Conservation (phyloP, 2,888 invertebrate genomes). For the Ganaspis brasiliensis region DNA sequence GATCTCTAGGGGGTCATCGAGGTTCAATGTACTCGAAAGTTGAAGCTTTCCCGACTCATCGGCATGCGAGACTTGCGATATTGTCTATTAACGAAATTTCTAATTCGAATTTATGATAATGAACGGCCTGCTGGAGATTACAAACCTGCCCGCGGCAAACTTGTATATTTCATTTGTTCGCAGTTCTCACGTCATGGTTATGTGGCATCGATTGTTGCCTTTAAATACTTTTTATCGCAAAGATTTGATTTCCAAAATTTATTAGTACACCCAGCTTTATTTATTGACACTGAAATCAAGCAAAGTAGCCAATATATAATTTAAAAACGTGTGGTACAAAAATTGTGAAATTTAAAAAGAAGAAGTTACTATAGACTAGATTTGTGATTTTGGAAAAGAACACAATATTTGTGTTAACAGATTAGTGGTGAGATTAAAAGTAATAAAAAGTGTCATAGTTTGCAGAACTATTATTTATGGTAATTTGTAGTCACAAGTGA, state of each 20-base stretch:
- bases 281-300: too few species aligned
- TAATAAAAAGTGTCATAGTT: too few species aligned
- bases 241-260: not conserved
- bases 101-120: conserved; percentile 75
- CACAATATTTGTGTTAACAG: too few species aligned
- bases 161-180: not conserved
- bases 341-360: too few species aligned
- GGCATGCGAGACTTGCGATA: conserved; percentile 69
- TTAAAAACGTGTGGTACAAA: too few species aligned
- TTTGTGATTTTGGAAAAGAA: too few species aligned
- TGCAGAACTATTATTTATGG: too few species aligned
- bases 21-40: conserved; percentile 79
- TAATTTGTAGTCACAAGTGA: too few species aligned
- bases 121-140: conserved; percentile 45
- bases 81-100: conserved; percentile 75
- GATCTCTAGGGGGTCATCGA: conserved; percentile 27
- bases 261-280: not conserved
- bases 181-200: not conserved
- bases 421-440: too few species aligned
- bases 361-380: too few species aligned
- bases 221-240: not conserved
- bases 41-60: conserved; percentile 74
- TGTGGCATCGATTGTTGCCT: not conserved
- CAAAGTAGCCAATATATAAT: too few species aligned
- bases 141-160: conserved; percentile 16